Evolutionary conservation across 1,140 invertebrate species (phyloP), one percentile per base, ranked within the genome.

Genomic region (Pemphigus obesinymphae): DNA sequence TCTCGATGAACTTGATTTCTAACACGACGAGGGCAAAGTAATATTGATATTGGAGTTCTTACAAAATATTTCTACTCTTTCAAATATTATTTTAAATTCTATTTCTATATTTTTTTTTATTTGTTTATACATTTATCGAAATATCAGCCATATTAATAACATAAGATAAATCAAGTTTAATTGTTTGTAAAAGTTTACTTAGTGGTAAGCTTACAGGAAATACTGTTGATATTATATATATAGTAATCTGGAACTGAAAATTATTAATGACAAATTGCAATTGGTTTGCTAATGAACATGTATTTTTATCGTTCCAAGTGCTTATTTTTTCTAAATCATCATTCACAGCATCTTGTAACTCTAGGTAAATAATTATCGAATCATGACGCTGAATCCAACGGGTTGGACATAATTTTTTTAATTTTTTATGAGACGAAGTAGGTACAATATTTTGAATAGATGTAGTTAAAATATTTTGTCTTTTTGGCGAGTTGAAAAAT

Each of bases 351-450:
- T 81, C 11, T 48, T 81, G 61, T 23, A 61, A 45, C 29, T 81
- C 58, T n/a, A 31, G 15, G 5, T 82, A 70, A 31, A 82, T 63
- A 20, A 68, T 50, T 37, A 83, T 58, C 13, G 78, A 50, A 10
- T 83, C 48, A 81, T 83, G 76, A 4, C 63, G 17, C 37, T 83
- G 75, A 37, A 83, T 31, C 66, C 76, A 83, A 50, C 82, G 23
- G n/a, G 82, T 83, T 48, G 82, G 61, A 70, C 82, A 75, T 45
- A 75, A 45, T 76, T 66, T 23, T 45, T 58, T 70, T 82, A 66
- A 70, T 48, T 61, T 70, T 82, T 0, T 23, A 68, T 82, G 80
- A 63, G 53, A 68, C 20, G 58, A 37, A 82, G 10, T 31, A 82
- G 63, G 34, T 72, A 70, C 29, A 68, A 70, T 73, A 45, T 55